These are phyloP conservation scores for Dermolepida albohirtum DNA, from an alignment of 2,888 invertebrate genomes.

Conservation along the genomic window DNA sequence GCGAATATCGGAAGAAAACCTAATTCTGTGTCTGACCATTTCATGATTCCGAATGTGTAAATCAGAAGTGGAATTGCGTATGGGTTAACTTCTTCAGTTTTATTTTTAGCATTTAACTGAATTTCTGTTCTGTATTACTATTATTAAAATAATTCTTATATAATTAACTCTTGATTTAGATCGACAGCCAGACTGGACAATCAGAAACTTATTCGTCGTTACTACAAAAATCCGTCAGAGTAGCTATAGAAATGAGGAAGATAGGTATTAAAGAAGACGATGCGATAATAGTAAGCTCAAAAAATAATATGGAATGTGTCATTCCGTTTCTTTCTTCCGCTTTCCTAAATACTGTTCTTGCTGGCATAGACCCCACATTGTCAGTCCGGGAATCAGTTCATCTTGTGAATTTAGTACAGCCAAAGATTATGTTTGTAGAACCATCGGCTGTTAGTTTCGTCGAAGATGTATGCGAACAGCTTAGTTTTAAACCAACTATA, in stretches of 20 bases:
- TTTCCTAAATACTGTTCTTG: slow-evolving; percentile 58
- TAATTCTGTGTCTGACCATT: too few relatives aligned
- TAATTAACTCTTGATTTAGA: slow-evolving; percentile 3
- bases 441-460: slow-evolving; percentile 52
- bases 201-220: slow-evolving; percentile 62
- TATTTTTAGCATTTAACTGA: too few relatives aligned
- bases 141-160: too few relatives aligned
- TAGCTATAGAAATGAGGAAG: slow-evolving; percentile 62
- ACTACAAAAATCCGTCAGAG: slow-evolving; percentile 60
- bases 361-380: slow-evolving; percentile 47
- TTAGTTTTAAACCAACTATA: slow-evolving; percentile 37
- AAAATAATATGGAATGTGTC: slow-evolving; percentile 62
- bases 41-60: too few relatives aligned
- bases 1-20: too few relatives aligned
- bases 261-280: slow-evolving; percentile 62
- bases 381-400: slow-evolving; percentile 47
- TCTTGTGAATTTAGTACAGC: slow-evolving; percentile 52
- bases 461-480: slow-evolving; percentile 48
- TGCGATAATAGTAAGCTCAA: slow-evolving; percentile 64
- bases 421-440: slow-evolving; percentile 56
- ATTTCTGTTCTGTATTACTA: too few relatives aligned
- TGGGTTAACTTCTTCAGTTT: too few relatives aligned
- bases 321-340: slow-evolving; percentile 65
- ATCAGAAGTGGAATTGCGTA: too few relatives aligned
- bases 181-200: slow-evolving; percentile 59